Evolutionary conservation across 2,797 vertebrate genomes (phyloP), one percentile per base, ranked within the genome.

Genomic region (Melanotaenia nigrans): DNA sequence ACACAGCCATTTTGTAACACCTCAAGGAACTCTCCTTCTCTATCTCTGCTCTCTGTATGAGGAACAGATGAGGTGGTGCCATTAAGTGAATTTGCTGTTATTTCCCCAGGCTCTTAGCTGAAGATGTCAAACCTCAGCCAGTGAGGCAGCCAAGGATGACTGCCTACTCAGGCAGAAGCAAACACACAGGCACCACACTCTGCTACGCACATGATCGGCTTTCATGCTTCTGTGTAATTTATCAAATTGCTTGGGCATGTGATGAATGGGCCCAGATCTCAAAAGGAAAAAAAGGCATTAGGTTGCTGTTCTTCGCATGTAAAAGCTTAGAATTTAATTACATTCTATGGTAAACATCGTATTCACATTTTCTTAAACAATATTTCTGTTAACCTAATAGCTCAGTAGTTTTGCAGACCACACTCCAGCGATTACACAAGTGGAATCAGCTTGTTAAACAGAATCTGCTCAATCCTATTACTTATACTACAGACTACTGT

Each of bases 41-140:
- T 65, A 40, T 63, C 82, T 79, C 71, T 79, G 81, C 74, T 78
- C 67, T 65, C 74, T 77, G 86, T 91, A 90, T 89, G 90, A 90
- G 87, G 82, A 85, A 89, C 89, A 92, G 86, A 93, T 92, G 89
- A 93, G 90, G 91, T 92, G 92, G 87, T 91, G 85, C 90, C 87
- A 92, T 94, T 94, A 94, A 94, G 88, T 92, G 92, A 93, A 92
- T 93, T 92, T 92, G 89, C 89, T 91, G 89, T 93, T 93, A 93
- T 93, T 94, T 94, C 92, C 91, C 93, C 86, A 85, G 91, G 92
- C 93, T 93, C 90, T 92, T 90, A 92, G 89, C 90, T 92, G 92
- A 92, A 90, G 90, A 92, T 92, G 91, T 93, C 91, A 93, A 91
- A 90, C 87, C 91, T 88, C 85, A 92, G 89, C 90, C 85, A 78